Base-by-base conservation (phyloP, 2,888 invertebrate species). In the Cetonia aurata region DNA sequence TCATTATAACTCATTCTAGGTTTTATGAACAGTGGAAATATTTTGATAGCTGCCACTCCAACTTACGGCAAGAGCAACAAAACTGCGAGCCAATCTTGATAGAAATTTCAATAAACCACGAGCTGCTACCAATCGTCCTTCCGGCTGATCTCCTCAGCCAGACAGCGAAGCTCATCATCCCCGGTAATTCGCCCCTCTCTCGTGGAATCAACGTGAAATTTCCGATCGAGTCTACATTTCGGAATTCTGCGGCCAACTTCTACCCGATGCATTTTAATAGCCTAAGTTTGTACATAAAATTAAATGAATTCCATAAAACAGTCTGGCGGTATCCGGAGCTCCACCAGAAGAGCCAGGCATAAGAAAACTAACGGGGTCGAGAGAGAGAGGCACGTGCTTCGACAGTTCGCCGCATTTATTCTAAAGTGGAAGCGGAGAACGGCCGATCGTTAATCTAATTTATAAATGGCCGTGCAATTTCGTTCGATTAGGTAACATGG, bases 251-350 rank as follows among this genome's bases (percentile, higher is more conserved):
- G 53, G 53, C 53, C 31, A 31, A 31, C 53, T 53, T 53, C 31
- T 17, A 1, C 53, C 25, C n/a, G 53, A 53, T 53, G 53, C 53
- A 53, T 53, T 53, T 53, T 53, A 53, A 53, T 53, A 53, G 53
- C 53, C 31, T n/a, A 53, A 53, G 53, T 53, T 53, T 53, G 53
- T 53, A 53, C 53, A 53, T 53, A 53, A 53, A 53, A 53, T 53
- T 53, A 53, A 53, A 53, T 53, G 53, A 53, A 53, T 25, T 53
- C 53, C 53, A 53, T 53, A 53, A 53, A 53, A 53, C 53, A 53
- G 53, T 53, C 53, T 53, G 53, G 53, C 44, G 12, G 44, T n/a
- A 13, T 44, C 6, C 44, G 44, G 13, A 44, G 44, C n/a, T 53
- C 53, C 53, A 9, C 53, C 25, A 31, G 19, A n/a, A 19, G 25